phyloP scores from a whole-genome alignment of 2,113 vertebrate genomes.

The Lepisosteus osseus region DNA sequence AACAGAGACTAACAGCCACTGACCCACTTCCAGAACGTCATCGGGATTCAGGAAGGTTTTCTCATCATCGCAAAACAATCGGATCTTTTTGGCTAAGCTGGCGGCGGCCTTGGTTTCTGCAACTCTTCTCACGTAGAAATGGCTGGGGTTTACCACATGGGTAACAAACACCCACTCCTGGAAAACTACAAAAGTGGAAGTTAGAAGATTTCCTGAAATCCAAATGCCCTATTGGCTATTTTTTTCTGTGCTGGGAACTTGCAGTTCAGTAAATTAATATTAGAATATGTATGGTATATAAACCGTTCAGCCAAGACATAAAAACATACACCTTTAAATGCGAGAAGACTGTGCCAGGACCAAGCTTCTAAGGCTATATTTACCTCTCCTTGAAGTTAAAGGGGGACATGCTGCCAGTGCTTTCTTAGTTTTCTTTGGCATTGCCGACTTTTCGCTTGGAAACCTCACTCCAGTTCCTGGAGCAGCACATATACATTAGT shows the following conservation, averaged over 20 bases:
- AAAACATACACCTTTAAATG: too few species aligned
- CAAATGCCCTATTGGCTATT: slow-evolving; percentile 28
- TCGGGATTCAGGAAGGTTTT: slow-evolving; percentile 46
- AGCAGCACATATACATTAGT: too few species aligned
- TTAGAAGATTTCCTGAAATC: slow-evolving; percentile 39
- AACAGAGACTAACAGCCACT: slow-evolving; percentile 8
- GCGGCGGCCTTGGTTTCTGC: slow-evolving; percentile 59
- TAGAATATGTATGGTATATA: too few species aligned
- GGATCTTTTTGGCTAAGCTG: slow-evolving; percentile 66
- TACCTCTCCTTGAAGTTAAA: too few species aligned
- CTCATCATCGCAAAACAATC: slow-evolving; percentile 53
- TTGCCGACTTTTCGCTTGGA: too few species aligned
- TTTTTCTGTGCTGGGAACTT: slow-evolving; percentile 31
- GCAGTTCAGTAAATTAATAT: neutral
- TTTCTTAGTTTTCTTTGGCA: too few species aligned
- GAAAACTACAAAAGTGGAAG: slow-evolving; percentile 33
- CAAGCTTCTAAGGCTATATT: too few species aligned
- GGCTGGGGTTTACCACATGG: slow-evolving; percentile 78
- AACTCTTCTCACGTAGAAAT: slow-evolving; percentile 80
- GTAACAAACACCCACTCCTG: slow-evolving; percentile 75
- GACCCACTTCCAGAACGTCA: slow-evolving; percentile 76
- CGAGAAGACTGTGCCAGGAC: too few species aligned
- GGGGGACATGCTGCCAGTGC: too few species aligned
- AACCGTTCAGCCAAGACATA: too few species aligned
- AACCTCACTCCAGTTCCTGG: too few species aligned